phyloP scores from a whole-genome alignment of 1,140 invertebrate species.

The Thaumetopoea pityocampa region DNA sequence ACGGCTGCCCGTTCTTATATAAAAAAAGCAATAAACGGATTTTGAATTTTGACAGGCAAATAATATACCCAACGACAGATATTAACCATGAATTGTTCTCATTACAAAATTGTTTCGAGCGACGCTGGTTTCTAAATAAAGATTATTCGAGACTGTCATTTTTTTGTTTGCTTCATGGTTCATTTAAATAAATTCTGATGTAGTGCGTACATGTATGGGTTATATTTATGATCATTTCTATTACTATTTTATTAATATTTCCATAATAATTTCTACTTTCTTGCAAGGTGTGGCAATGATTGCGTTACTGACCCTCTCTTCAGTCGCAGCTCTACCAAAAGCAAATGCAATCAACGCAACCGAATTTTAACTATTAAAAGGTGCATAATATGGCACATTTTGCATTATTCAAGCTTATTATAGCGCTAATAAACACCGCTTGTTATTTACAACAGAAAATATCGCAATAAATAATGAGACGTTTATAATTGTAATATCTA shows the following conservation, averaged over 20 bases:
- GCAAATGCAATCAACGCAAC: slow-evolving; percentile 8
- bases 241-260: slow-evolving; percentile 10
- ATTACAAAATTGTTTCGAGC: too few relatives aligned
- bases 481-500: slow-evolving; percentile 55
- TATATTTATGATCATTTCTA: slow-evolving; percentile 14
- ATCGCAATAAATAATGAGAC: slow-evolving; percentile 55
- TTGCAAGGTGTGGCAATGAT: not conserved
- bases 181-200: too few relatives aligned
- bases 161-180: too few relatives aligned
- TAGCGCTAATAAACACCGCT: slow-evolving; percentile 29
- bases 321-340: slow-evolving; percentile 2
- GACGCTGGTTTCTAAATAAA: too few relatives aligned
- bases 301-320: not conserved
- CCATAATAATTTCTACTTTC: not conserved
- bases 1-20: too few relatives aligned
- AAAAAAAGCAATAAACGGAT: too few relatives aligned
- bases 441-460: slow-evolving; percentile 32
- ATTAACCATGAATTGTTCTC: too few relatives aligned
- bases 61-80: too few relatives aligned
- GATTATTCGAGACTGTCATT: too few relatives aligned
- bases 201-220: too few relatives aligned
- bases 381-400: slow-evolving; percentile 6
- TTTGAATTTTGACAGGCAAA: too few relatives aligned
- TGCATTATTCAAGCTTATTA: slow-evolving; percentile 24
- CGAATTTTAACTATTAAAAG: slow-evolving; percentile 6